These are phyloP conservation scores for Brachyrhaphis roseni DNA, from an alignment of 2,797 vertebrate genomes.

Conservation along the genomic window DNA sequence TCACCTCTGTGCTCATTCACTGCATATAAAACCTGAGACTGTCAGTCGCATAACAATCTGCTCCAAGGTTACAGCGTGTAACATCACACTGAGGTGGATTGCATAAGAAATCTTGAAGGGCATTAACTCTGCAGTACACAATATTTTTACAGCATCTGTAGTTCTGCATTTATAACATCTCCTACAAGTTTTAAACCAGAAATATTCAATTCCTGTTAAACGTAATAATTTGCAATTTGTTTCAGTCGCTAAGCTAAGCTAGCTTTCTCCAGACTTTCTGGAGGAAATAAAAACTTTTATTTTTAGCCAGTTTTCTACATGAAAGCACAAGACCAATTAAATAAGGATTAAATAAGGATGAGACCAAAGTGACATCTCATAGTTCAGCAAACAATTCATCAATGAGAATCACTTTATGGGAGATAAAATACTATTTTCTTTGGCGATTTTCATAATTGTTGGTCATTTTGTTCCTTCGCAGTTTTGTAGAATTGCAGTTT, in stretches of 20 bases:
- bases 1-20: not conserved
- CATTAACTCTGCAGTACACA: not conserved
- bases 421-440: not conserved
- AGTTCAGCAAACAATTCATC: not conserved
- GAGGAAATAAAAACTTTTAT: not conserved
- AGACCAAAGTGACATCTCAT: not conserved
- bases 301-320: not conserved
- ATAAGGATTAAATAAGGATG: not conserved
- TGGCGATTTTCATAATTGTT: not conserved
- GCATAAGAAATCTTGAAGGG: not conserved
- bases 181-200: not conserved
- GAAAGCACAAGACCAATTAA: not conserved
- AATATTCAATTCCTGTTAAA: not conserved
- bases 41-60: not conserved
- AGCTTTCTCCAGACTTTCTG: not conserved
- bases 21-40: not conserved
- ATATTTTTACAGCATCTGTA: not conserved
- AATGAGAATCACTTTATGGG: not conserved
- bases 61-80: constrained; percentile 4
- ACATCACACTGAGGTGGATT: not conserved
- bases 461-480: not conserved
- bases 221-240: not conserved
- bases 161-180: not conserved
- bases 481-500: not conserved
- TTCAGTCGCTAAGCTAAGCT: not conserved